Conservation (phyloP, 2,888 invertebrate species). For the Thymelicus lineola region DNA sequence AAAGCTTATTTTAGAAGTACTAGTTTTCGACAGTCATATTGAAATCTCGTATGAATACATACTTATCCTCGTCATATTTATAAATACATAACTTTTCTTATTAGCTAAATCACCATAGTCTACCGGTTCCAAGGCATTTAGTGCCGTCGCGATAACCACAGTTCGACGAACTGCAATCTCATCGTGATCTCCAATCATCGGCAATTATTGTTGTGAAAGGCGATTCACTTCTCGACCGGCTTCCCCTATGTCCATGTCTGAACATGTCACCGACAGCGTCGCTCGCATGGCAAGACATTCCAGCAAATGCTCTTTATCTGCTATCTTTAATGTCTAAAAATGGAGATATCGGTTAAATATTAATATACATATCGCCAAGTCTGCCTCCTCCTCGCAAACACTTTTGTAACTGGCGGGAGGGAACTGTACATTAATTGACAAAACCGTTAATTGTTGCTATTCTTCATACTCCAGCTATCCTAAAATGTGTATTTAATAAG, state of each 20-base stretch:
- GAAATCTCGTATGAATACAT: neutral
- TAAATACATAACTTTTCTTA: neutral
- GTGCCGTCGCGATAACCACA: constrained; percentile 8
- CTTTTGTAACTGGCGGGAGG: no score
- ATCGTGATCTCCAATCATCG: constrained; percentile 34
- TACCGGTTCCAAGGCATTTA: constrained; percentile 23
- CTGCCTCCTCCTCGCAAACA: no score
- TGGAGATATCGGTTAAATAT: no score
- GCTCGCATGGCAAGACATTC: neutral
- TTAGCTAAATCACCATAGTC: constrained; percentile 1
- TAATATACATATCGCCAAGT: no score
- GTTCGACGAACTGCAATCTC: constrained; percentile 33
- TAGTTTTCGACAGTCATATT: neutral
- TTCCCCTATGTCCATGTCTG: constrained; percentile 1
- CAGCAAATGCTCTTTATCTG: neutral
- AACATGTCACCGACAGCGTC: constrained; percentile 1
- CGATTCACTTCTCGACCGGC: constrained; percentile 17
- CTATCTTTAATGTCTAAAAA: no score
- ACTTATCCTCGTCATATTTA: neutral
- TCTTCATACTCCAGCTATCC: no score
- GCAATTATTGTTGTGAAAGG: constrained; percentile 36
- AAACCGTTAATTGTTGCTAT: no score
- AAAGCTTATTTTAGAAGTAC: neutral
- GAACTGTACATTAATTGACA: no score
- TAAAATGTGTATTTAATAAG: no score